phyloP scores from a whole-genome alignment of 2,888 invertebrate species.

The Chrysodeixis includens region DNA sequence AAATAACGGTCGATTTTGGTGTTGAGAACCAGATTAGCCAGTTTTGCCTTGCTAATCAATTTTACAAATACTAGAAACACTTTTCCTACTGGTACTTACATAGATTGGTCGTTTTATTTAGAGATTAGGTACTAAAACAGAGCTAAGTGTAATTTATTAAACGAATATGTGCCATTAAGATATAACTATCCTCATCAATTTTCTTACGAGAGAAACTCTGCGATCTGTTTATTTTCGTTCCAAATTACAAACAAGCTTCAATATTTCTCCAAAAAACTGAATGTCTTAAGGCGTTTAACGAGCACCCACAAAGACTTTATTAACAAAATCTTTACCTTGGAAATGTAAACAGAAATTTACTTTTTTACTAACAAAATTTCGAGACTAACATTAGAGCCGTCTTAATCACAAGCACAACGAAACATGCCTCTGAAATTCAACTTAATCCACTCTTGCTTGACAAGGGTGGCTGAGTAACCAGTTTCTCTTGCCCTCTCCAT shows the following conservation, averaged over 20 bases:
- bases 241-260: not conserved
- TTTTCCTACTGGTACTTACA: too few species aligned
- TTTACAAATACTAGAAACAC: too few species aligned
- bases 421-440: conserved; percentile 50
- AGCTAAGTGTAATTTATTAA: too few species aligned
- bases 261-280: not conserved
- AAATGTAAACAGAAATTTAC: conserved; percentile 11
- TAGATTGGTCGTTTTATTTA: too few species aligned
- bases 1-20: too few species aligned
- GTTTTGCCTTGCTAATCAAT: too few species aligned
- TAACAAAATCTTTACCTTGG: not conserved
- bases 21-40: too few species aligned
- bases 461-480: conserved; percentile 50
- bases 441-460: conserved; percentile 54
- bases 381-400: conserved; percentile 30
- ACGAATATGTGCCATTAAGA: too few species aligned
- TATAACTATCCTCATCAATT: too few species aligned
- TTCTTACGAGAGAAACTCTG: too few species aligned
- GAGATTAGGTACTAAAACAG: too few species aligned
- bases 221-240: not conserved
- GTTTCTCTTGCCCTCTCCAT: conserved; percentile 9
- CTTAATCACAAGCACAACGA: conserved; percentile 41
- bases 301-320: not conserved
- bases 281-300: not conserved
- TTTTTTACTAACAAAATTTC: conserved; percentile 20